Evolutionary conservation across 2,888 invertebrate genomes (phyloP), one percentile per base, ranked within the genome.

Genomic region (Spialia ferax): DNA sequence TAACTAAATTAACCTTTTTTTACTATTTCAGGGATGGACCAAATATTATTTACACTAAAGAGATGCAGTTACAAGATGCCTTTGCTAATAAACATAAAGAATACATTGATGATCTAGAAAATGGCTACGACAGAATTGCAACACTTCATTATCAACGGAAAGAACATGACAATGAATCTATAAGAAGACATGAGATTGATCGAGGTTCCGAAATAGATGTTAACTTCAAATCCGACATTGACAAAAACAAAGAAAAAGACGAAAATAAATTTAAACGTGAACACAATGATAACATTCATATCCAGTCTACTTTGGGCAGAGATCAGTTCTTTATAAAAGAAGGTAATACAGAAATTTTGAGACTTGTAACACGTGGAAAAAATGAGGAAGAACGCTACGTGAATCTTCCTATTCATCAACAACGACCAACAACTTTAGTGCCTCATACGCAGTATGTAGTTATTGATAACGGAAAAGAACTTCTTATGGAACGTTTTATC

Each of bases 271-370:
- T 73, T 23, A 88, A 87, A 79, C 74, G 72, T 61, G 88, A 91
- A 73, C 82, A 75, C 69, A 82, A 80, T 75, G 87, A 85, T 56
- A 90, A 87, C 74, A 77, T 82, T 38, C 85, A 82, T 57, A 89
- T 81, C 73, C 85, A 85, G 63, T 84, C 92, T 74, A 82, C 92
- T 71, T 88, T 89, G 59, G 93, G 95, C 61, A 92, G 97, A 69
- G 96, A 96, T 80, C 96, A 96, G 77, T 95, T 96, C 77, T 98
- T 96, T 79, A 97, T 97, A 50, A 95, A 97, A 79, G 97, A 97
- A 79, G 98, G 97, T 0, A 97, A 97, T 79, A 96, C 97, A 0
- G 98, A 98, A 92, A 97, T 98, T 70, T 87, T 98, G 60, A 94
- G 97, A 71, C 87, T 98, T 61, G 96, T 97, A 61, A 97, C 97